phyloP scores from a whole-genome alignment of 2,888 invertebrate species.

The Stegana nigrithorax region DNA sequence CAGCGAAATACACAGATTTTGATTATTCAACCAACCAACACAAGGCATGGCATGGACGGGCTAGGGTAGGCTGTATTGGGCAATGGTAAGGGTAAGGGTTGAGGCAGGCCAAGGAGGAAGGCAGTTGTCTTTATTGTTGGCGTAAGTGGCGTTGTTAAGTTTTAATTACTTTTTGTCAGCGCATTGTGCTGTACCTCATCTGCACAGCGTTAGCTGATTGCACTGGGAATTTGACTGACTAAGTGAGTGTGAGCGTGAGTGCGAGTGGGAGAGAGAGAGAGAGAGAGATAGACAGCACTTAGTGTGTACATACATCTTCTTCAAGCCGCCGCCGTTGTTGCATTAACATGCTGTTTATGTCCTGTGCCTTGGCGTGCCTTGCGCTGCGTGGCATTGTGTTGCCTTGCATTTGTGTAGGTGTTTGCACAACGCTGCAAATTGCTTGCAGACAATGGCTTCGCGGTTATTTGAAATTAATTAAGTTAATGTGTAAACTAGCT shows the following conservation, averaged over 20 bases:
- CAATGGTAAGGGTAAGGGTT: too few relatives aligned
- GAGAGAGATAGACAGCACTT: too few relatives aligned
- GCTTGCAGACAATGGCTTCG: conserved; percentile 7
- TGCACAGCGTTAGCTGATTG: conserved; percentile 7
- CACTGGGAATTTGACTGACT: conserved; percentile 25
- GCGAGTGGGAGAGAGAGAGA: too few relatives aligned
- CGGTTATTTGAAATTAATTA: conserved; percentile 15
- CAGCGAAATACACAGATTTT: too few relatives aligned
- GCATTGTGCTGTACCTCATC: conserved; percentile 2
- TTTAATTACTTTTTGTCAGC: conserved; percentile 55
- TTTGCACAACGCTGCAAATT: not conserved
- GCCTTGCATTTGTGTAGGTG: too few relatives aligned
- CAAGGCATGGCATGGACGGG: too few relatives aligned
- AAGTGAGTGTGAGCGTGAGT: too few relatives aligned
- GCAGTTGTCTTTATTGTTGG: conserved; percentile 13
- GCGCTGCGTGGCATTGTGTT: not conserved
- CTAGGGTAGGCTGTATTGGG: too few relatives aligned
- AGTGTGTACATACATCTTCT: too few relatives aligned
- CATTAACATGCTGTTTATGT: conserved; percentile 1
- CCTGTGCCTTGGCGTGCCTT: not conserved
- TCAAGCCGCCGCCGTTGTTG: too few relatives aligned
- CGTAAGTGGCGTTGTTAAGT: conserved; percentile 41
- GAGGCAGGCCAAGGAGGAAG: too few relatives aligned
- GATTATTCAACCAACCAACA: too few relatives aligned
- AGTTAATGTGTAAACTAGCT: not conserved